Conservation (phyloP, 2,888 invertebrate genomes). For the Argyresthia goedartella region DNA sequence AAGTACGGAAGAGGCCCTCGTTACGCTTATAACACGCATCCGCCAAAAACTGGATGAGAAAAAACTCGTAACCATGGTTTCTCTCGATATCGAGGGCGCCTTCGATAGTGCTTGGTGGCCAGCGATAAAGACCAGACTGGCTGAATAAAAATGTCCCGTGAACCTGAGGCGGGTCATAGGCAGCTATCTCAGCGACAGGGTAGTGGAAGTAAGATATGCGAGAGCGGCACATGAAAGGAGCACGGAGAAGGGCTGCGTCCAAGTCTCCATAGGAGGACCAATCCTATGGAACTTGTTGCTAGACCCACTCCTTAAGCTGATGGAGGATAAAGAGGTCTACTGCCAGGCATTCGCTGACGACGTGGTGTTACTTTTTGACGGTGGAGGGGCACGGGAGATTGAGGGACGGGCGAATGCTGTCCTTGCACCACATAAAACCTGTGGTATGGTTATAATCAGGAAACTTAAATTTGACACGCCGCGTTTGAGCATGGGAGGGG, state of each 20-base stretch:
- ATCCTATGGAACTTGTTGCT: background rate
- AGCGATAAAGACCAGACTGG: background rate
- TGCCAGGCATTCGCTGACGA: background rate
- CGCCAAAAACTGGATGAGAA: background rate
- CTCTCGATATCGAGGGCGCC: constrained; percentile 11
- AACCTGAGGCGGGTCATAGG: background rate
- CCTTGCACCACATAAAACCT: background rate
- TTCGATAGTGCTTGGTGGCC: constrained; percentile 13
- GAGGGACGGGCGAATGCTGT: background rate
- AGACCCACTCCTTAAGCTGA: background rate
- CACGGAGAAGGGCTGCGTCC: background rate
- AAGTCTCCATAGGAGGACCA: too few relatives aligned
- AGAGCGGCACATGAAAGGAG: background rate
- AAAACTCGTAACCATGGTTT: background rate
- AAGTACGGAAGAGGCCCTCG: constrained; percentile 5
- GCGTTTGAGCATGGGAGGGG: too few relatives aligned
- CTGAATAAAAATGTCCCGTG: background rate
- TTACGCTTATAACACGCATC: background rate
- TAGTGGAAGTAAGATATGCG: background rate
- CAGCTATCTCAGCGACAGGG: background rate
- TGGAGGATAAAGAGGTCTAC: too few relatives aligned
- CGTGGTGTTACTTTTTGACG: background rate
- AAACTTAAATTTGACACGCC: too few relatives aligned
- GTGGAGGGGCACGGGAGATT: background rate
- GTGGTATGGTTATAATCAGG: too few relatives aligned